Evolutionary conservation across 2,888 invertebrate genomes (phyloP), one percentile per base, ranked within the genome.

Genomic region (Zaprionus obscuricornis): DNA sequence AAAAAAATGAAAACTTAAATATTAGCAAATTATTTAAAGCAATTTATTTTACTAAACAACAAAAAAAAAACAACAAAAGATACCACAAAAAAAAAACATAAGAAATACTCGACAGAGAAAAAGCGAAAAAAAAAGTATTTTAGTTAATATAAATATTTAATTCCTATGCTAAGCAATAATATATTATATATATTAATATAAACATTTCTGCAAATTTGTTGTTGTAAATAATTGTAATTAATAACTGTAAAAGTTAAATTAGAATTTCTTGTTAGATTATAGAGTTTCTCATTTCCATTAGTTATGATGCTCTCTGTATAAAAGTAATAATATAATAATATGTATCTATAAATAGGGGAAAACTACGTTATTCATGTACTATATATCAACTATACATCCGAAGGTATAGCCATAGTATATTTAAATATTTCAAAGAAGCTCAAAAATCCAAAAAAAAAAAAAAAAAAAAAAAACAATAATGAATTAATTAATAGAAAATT

Each of bases 91-190:
- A 36, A 52, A 59, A 45, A 42, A 18, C 42, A 55, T 39, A 59
- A 46, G 46, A 68, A 77, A 74, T 72, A 76, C 82, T 73, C 77
- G 63, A 57, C 64, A 60, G 67, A 71, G 58, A 60, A 67, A 47
- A 70, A 63, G 42, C 24, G 18, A 43, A 42, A 56, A 78, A 81
- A 72, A 76, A 62, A 72, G 63, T 73, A 83, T 72, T 85, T 68
- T 73, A 79, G 66, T 57, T 79, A 67, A 24, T 24, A 16, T 56
- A 24, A 39, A 29, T 58, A 50, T 51, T 40, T 59, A 50, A 37
- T 29, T 29, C 39, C 11, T 39, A 34, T 51, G 29, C 17, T 51
- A 34, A 45, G 47, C 46, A 64, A 69, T 57, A 42, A 7, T 5
- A 22, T 22, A 36, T 17, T 8, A 14, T 63, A 47, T 63, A 55